Conservation (phyloP, 2,113 vertebrate species). For the Alouatta palliata region DNA sequence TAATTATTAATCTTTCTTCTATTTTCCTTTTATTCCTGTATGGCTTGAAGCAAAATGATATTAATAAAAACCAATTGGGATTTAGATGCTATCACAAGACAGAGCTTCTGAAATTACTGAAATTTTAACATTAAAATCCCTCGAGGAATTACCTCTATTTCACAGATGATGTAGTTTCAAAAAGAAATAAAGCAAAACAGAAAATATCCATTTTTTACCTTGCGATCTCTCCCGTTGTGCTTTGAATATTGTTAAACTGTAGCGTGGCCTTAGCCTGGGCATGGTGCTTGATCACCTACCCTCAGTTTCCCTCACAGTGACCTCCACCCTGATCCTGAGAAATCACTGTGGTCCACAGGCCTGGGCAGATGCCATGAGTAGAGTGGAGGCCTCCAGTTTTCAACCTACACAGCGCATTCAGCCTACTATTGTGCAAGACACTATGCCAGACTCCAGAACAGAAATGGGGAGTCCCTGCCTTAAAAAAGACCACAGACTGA, state of each 20-base stretch:
- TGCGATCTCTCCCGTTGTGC: neutral
- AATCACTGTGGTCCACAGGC: rapidly evolving
- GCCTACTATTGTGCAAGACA: neutral
- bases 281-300: rapidly evolving
- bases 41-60: neutral
- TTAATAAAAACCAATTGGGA: neutral
- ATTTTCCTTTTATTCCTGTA: neutral
- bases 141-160: neutral
- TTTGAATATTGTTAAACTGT: neutral
- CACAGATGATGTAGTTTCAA: neutral
- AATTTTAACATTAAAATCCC: neutral
- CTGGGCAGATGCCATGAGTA: rapidly evolving
- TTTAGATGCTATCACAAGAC: neutral
- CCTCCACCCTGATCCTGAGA: neutral
- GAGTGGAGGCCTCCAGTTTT: neutral
- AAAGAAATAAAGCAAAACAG: neutral
- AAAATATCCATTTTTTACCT: neutral
- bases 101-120: neutral
- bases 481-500: neutral
- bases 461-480: neutral
- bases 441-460: neutral
- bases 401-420: no score
- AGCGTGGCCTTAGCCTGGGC: rapidly evolving
- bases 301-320: neutral
- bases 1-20: neutral